phyloP scores from a whole-genome alignment of 2,113 vertebrate genomes.

The Mesocricetus auratus region DNA sequence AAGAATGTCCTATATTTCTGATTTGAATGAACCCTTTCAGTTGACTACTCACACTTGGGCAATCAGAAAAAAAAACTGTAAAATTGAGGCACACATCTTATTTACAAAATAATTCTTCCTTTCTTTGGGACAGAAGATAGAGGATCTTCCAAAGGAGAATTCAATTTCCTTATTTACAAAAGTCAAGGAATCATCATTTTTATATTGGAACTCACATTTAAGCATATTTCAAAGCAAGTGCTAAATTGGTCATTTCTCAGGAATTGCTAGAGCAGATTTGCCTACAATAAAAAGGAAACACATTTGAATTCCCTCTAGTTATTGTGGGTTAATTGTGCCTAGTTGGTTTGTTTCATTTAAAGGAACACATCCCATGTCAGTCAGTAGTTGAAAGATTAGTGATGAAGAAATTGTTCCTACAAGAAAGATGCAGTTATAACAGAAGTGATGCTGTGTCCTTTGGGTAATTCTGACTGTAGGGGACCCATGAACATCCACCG shows the following conservation, averaged over 20 bases:
- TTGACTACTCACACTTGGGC: not conserved
- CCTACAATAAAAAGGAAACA: conserved; percentile 70
- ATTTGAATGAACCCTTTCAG: conserved; percentile 68
- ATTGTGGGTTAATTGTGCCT: conserved; percentile 76
- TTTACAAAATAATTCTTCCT: conserved; percentile 66
- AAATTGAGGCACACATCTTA: conserved; percentile 61
- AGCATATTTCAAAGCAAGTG: conserved; percentile 64
- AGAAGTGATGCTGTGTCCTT: conserved; percentile 52
- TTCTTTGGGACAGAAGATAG: conserved; percentile 65
- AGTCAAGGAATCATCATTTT: conserved; percentile 68
- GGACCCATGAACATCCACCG: conserved; percentile 44
- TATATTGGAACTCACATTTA: conserved; percentile 71
- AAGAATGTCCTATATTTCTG: conserved; percentile 46
- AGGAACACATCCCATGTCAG: conserved; percentile 58
- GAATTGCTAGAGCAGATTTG: conserved; percentile 70
- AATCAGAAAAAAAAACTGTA: conserved; percentile 57
- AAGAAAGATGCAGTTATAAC: conserved; percentile 66
- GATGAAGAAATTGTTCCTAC: conserved; percentile 57
- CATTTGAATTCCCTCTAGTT: conserved; percentile 67
- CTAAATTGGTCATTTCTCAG: conserved; percentile 76
- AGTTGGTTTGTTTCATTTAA: conserved; percentile 69
- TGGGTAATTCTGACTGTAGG: conserved; percentile 48
- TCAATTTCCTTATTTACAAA: conserved; percentile 72
- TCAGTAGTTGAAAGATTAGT: conserved; percentile 69
- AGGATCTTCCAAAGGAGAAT: conserved; percentile 64